Evolutionary conservation across 2,797 vertebrate genomes (phyloP).

Genomic region (Novumbra hubbsi): DNA sequence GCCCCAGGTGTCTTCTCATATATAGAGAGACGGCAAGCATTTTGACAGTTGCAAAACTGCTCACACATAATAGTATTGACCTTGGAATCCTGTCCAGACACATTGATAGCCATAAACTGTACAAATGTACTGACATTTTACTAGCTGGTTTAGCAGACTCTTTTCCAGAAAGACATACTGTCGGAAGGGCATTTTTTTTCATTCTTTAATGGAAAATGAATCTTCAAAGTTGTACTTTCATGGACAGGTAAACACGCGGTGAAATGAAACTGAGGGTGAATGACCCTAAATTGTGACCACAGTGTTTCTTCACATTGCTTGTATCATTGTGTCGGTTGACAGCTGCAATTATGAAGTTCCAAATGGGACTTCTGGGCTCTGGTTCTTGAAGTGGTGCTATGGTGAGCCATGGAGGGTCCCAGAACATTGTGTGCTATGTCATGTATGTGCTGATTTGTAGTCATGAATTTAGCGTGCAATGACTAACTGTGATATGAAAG

Average conservation of each 20-base stretch:
- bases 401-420: too few relatives aligned
- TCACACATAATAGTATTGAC: background rate
- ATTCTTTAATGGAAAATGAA: too few relatives aligned
- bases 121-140: too few relatives aligned
- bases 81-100: background rate
- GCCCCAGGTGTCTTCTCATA: background rate
- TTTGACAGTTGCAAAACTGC: background rate
- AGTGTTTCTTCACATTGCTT: background rate
- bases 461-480: too few relatives aligned
- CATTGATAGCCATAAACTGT: background rate
- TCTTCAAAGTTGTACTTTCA: too few relatives aligned
- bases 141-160: background rate
- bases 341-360: background rate
- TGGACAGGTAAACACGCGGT: background rate
- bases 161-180: background rate
- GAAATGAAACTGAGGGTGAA: background rate
- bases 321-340: background rate
- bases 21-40: background rate
- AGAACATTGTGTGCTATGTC: too few relatives aligned
- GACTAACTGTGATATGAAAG: too few relatives aligned
- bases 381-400: too few relatives aligned
- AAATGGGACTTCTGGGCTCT: too few relatives aligned
- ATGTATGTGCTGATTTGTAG: too few relatives aligned
- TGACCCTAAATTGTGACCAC: background rate
- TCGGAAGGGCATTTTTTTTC: too few relatives aligned